phyloP scores from a whole-genome alignment of 92 coral and sea anemone species.

The Zoanthus solanderi region DNA sequence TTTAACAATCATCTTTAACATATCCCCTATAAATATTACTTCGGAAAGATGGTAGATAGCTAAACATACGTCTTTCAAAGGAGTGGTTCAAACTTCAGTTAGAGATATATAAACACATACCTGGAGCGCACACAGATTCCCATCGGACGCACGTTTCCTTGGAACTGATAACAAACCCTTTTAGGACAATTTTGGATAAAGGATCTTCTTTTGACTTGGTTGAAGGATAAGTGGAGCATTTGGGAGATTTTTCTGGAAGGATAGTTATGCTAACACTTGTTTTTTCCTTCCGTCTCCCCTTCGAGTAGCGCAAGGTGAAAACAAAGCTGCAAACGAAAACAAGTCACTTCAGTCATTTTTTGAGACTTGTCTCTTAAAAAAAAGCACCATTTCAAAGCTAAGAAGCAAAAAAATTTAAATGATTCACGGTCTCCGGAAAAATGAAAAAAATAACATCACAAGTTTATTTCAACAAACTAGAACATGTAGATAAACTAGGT shows the following conservation, averaged over 20 bases:
- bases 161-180: neutral
- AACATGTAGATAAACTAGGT: no score
- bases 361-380: no score
- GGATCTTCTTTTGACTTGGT: neutral
- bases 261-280: neutral
- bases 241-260: slow-evolving; percentile 1
- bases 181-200: neutral
- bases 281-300: neutral
- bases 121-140: slow-evolving; percentile 13
- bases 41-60: no score
- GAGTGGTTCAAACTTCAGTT: neutral
- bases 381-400: no score
- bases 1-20: no score
- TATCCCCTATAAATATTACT: no score
- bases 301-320: neutral
- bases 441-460: no score
- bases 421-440: no score
- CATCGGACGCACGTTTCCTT: slow-evolving; percentile 5
- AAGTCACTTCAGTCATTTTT: no score
- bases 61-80: no score
- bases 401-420: no score
- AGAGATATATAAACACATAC: neutral
- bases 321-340: neutral
- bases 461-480: no score
- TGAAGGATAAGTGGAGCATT: neutral